Evolutionary conservation across 2,113 vertebrate species (phyloP), one percentile per base, ranked within the genome.

Genomic region (Xiphophorus hellerii): DNA sequence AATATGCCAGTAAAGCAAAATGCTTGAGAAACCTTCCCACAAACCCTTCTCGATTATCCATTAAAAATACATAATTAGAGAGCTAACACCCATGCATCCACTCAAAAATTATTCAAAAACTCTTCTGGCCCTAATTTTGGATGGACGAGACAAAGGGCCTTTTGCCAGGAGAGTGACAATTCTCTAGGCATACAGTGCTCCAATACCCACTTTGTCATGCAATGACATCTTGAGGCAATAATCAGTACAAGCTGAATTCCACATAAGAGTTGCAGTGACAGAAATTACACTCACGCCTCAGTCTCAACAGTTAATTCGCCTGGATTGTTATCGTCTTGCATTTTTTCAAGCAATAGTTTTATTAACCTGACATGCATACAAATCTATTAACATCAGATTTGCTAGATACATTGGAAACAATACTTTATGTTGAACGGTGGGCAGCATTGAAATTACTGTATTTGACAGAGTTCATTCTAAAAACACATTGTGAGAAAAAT

Each of bases 1-100:
- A 82, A 76, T 83, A 77, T 76, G 84, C 77, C 85, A 79, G 78
- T 78, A 78, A 86, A 86, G 76, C 42, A 72, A 84, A 88, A 86
- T 69, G 62, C 64, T 84, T 71, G 65, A 86, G 78, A 84, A 81
- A 74, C 73, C 74, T 76, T 69, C 66, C 35, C 51, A 74, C 58
- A 64, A 80, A 81, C 69, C 20, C 51, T 58, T 25, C 42, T 61
- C 67, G 64, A 72, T 42, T 69, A 63, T 70, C 60, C 60, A 71
- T 74, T 76, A 81, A 89, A n/a, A 86, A 71, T 62, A 71, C 84
- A 48, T 62, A 83, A 84, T 81, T 74, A 83, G 76, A 3, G 69
- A 68, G 64, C 31, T 30, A 33, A 77, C 31, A 62, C 76, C 51
- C 54, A 65, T 25, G 81, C 73, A 72, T 85, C 77, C 15, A 29